Base-by-base conservation (phyloP, 1,140 invertebrate genomes). In the Drosophila biarmipes region DNA sequence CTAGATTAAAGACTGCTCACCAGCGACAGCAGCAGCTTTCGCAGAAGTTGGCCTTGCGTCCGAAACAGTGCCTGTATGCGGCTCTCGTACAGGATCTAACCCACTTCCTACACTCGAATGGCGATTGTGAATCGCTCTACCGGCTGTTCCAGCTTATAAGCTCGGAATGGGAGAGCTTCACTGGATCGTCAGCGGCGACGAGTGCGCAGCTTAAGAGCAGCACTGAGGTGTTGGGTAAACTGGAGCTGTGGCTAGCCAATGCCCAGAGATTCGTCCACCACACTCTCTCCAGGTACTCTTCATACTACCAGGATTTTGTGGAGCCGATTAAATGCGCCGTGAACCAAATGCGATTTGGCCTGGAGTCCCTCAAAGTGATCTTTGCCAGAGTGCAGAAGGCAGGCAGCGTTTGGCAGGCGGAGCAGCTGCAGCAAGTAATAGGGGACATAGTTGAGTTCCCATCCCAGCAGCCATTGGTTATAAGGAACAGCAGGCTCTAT, bases 11-110 rank as follows among this genome's bases (percentile, higher is more conserved):
- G 35, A 19, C 72, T 6, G 75, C 94, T 1, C 66, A 90, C 1
- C 61, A 67, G 14, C 77, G 53, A 12, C 92, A 92, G 75, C 61
- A 92, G 19, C 66, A 91, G 12, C 78, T 93, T 11, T 80, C 92
- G 15, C 91, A 93, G 66, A 91, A 91, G 67, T 77, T 94, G 37
- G 95, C 95, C 4, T 78, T 94, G 19, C 92, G 95, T 46, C 94
- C 95, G 4, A 73, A 92, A 7, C 90, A 93, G n/a, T 92, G 93
- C 35, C 52, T 93, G 1, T 96, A 95, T 64, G 80, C 91, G 4
- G 75, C 79, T 7, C 62, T 96, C 0, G 91, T 91, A 0, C 81
- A 91, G 52, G 86, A 92, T 62, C 58, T 92, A 0, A 74, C 51
- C 2, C 90, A 92, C 21, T 92, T 87, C 37, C 45, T 92, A 10